phyloP scores from a whole-genome alignment of 2,113 vertebrate genomes.

The Coregonus clupeaformis region DNA sequence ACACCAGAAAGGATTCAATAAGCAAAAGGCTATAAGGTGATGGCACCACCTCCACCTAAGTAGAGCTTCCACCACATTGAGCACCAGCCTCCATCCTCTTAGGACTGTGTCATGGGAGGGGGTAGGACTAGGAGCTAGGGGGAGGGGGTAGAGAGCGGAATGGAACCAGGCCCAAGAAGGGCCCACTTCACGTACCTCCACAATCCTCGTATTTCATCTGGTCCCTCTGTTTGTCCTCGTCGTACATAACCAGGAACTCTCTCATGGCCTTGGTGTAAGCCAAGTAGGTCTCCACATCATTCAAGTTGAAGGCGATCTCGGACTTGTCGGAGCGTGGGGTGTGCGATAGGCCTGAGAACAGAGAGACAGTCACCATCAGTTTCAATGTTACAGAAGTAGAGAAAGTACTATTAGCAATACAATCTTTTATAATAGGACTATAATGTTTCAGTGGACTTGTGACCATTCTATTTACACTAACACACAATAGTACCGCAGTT shows the following conservation, averaged over 20 bases:
- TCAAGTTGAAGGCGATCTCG: constrained; percentile 78
- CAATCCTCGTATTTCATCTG: constrained; percentile 82
- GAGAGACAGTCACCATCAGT: neutral
- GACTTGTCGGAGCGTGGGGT: constrained; percentile 67
- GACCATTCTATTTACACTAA: no score
- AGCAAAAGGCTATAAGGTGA: no score
- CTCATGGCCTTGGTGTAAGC: constrained; percentile 71
- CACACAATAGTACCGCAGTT: no score
- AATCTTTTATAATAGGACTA: neutral
- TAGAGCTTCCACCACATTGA: no score
- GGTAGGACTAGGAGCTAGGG: no score
- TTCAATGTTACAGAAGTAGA: neutral
- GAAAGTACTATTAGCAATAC: neutral
- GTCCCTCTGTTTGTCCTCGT: constrained; percentile 63
- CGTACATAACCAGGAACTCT: constrained; percentile 78
- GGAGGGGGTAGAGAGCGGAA: neutral
- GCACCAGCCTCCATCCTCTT: no score
- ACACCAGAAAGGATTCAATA: no score
- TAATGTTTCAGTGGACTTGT: neutral
- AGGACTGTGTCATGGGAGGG: no score
- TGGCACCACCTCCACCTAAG: no score
- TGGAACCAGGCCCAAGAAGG: neutral
- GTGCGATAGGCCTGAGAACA: constrained; percentile 68
- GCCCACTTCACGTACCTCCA: constrained; percentile 69
- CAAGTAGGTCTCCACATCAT: constrained; percentile 64